A percentile compares a stretch with the other conserved stretches of the same genome.
Conservation (phyloP, 2,113 vertebrate genomes). For the Elephas maximus region DNA sequence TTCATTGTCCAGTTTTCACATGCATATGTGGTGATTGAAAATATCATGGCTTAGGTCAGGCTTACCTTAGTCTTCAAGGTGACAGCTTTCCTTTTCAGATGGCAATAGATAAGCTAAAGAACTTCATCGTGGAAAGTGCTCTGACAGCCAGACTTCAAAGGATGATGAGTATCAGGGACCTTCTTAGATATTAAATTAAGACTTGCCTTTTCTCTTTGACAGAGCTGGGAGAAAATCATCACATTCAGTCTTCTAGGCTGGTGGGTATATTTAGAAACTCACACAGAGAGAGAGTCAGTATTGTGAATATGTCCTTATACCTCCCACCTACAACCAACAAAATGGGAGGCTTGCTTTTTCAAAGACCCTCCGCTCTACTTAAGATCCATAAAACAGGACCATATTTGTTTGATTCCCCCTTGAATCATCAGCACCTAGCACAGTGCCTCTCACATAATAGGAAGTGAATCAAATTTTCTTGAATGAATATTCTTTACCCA, state of each 20-base stretch:
- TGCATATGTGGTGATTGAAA: too few species aligned
- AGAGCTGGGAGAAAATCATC: not conserved
- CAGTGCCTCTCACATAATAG: not conserved
- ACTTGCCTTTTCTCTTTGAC: not conserved
- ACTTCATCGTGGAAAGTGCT: slow-evolving; percentile 6
- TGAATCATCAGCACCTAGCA: not conserved
- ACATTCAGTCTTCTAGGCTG: not conserved
- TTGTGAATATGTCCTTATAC: not conserved
- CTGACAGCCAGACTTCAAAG: not conserved
- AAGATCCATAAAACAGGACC: not conserved
- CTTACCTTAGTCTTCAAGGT: too few species aligned
- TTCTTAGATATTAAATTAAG: slow-evolving; percentile 36
- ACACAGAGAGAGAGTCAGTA: not conserved
- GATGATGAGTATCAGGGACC: not conserved
- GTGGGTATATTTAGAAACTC: not conserved
- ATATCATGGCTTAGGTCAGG: too few species aligned
- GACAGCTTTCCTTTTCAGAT: not conserved
- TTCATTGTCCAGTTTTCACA: too few species aligned
- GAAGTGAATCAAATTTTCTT: not conserved
- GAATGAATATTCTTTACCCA: not conserved
- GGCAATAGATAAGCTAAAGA: not conserved
- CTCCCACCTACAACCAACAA: too few species aligned
- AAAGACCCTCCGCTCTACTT: not conserved
- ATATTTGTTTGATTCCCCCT: not conserved
- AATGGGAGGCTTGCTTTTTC: not conserved